Evolutionary conservation across 2,113 vertebrate genomes (phyloP).

Genomic region (Mus spicilegus): DNA sequence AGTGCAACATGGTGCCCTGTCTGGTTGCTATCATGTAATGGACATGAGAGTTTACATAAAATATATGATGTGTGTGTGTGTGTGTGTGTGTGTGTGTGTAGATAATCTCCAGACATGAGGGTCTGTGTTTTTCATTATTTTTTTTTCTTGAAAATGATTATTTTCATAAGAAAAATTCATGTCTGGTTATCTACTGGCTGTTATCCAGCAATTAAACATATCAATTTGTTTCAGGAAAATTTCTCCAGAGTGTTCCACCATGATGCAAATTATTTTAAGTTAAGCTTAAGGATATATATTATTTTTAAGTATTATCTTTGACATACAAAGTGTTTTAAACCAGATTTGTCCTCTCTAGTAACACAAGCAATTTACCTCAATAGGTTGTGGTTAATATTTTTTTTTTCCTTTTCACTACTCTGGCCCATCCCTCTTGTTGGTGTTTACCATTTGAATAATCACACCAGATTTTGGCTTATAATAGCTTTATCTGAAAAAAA

Average conservation of each 20-base stretch:
- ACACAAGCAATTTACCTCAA: constrained; percentile 63
- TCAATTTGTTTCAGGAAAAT: constrained; percentile 76
- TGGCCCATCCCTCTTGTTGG: constrained; percentile 17
- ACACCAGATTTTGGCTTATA: constrained; percentile 44
- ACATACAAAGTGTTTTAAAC: constrained; percentile 28
- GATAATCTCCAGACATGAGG: neutral
- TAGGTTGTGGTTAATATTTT: neutral
- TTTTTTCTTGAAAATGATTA: constrained; percentile 50
- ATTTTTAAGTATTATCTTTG: constrained; percentile 73
- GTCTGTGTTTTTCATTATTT: neutral
- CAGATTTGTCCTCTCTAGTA: constrained; percentile 37
- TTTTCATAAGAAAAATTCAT: constrained; percentile 71
- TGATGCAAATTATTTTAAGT: constrained; percentile 74
- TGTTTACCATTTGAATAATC: constrained; percentile 68
- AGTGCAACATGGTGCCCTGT: neutral
- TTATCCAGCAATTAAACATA: constrained; percentile 77
- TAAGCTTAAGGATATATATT: constrained; percentile 77
- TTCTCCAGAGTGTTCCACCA: constrained; percentile 65
- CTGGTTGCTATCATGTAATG: constrained; percentile 23
- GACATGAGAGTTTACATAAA: neutral
- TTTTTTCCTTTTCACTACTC: neutral
- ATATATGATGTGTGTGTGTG: neutral
- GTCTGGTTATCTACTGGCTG: constrained; percentile 54
- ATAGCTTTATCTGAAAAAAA: constrained; percentile 44
- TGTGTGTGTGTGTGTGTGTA: neutral